Percentiles rank a stretch among this genome's conserved stretches.
phyloP scores from a whole-genome alignment of 2,113 vertebrate genomes.

The Oriolus oriolus region DNA sequence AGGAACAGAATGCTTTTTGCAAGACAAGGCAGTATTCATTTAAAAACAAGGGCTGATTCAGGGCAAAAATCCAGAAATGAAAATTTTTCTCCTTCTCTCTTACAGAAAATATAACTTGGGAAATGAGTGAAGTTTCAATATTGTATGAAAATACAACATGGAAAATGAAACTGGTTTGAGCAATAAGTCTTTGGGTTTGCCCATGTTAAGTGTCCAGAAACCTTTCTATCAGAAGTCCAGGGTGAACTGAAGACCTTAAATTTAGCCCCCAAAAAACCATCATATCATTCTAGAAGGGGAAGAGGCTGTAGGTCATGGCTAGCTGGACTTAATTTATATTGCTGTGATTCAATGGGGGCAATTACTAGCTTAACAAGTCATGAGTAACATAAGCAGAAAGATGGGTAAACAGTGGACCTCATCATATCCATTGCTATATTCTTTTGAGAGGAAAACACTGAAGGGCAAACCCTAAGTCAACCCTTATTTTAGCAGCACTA shows the following conservation, averaged over 20 bases:
- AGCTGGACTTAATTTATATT: neutral
- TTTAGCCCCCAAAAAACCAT: fast-evolving
- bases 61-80: neutral
- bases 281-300: neutral
- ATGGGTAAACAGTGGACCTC: neutral
- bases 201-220: neutral
- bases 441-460: neutral
- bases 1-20: neutral
- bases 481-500: neutral
- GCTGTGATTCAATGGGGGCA: neutral
- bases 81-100: neutral
- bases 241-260: neutral
- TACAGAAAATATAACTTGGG: neutral
- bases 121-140: neutral
- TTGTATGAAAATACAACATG: neutral
- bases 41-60: neutral
- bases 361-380: neutral
- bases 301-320: neutral
- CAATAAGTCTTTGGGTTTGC: neutral
- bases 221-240: neutral
- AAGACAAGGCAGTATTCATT: neutral
- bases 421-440: neutral
- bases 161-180: neutral
- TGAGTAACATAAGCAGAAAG: neutral
- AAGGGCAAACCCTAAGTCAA: neutral